These are phyloP conservation scores for Hydrolagus affinis DNA, from an alignment of 2,113 vertebrate genomes.

Conservation along the genomic window DNA sequence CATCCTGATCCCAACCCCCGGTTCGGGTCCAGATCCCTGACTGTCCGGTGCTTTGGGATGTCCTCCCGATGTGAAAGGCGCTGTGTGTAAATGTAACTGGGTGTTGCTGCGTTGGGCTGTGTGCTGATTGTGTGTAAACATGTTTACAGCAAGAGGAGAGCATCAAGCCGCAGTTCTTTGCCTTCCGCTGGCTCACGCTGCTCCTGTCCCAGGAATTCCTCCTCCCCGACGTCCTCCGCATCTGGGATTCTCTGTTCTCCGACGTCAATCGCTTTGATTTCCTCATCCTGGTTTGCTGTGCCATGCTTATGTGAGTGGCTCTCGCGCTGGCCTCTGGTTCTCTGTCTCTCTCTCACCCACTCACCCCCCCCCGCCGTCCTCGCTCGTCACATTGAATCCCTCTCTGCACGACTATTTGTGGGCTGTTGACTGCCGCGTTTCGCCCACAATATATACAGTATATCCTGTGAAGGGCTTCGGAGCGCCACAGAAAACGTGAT, in stretches of 20 bases:
- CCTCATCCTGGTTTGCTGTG: slow-evolving; percentile 87
- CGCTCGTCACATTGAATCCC: not conserved
- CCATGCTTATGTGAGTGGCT: slow-evolving; percentile 83
- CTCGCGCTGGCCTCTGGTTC: too few species aligned
- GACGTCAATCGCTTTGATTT: slow-evolving; percentile 86
- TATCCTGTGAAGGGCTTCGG: too few species aligned
- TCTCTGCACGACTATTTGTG: too few species aligned
- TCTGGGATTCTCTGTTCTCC: slow-evolving; percentile 94
- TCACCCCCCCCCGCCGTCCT: not conserved
- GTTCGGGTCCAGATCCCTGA: too few species aligned
- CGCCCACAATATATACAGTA: too few species aligned
- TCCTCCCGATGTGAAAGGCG: too few species aligned
- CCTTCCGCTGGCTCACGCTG: slow-evolving; percentile 94
- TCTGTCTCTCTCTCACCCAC: too few species aligned
- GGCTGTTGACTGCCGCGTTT: too few species aligned
- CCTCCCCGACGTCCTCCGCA: slow-evolving; percentile 89
- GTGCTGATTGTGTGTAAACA: slow-evolving; percentile 30
- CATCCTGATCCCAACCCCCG: too few species aligned
- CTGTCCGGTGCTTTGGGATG: too few species aligned
- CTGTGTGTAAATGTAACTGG: too few species aligned
- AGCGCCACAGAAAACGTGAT: too few species aligned
- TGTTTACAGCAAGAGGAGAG: slow-evolving; percentile 85
- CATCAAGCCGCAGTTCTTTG: slow-evolving; percentile 96
- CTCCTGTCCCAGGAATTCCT: slow-evolving; percentile 94
- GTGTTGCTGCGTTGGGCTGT: not conserved